A percentile compares a stretch with the other conserved stretches of the same genome.
These are phyloP conservation scores for Zaprionus inermis DNA, from an alignment of 1,140 invertebrate genomes.

Conservation along the genomic window DNA sequence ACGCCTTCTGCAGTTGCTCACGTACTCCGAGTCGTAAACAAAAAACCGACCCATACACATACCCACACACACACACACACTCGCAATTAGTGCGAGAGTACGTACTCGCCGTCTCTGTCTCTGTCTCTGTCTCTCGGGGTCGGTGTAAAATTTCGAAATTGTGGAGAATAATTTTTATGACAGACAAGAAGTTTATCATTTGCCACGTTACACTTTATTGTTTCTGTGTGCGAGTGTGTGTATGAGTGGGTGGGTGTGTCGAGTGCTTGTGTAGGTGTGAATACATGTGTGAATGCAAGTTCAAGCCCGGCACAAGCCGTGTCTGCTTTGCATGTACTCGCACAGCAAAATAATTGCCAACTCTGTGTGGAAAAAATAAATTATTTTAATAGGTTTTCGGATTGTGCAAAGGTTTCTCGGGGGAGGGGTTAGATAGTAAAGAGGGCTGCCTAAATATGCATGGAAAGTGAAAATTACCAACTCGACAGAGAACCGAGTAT, in stretches of 20 bases:
- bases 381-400: slow-evolving; percentile 71
- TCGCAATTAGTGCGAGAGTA: slow-evolving; percentile 38
- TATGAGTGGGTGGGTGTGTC: slow-evolving; percentile 15
- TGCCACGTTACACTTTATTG: slow-evolving; percentile 73
- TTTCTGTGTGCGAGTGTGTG: slow-evolving; percentile 48
- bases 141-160: slow-evolving; percentile 32
- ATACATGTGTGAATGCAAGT: slow-evolving; percentile 38
- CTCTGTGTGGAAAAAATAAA: slow-evolving; percentile 53
- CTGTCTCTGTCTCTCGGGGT: slow-evolving; percentile 30
- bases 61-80: slow-evolving; percentile 8
- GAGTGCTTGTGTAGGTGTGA: slow-evolving; percentile 36
- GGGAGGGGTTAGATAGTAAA: slow-evolving; percentile 14
- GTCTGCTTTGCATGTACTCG: slow-evolving; percentile 67
- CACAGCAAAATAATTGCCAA: slow-evolving; percentile 71
- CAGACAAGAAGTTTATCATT: slow-evolving; percentile 80
- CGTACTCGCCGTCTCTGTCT: slow-evolving; percentile 3
- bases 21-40: slow-evolving; percentile 1
- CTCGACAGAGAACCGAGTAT: not conserved
- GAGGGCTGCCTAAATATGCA: slow-evolving; percentile 19
- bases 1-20: slow-evolving; percentile 43
- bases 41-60: not conserved
- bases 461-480: slow-evolving; percentile 3
- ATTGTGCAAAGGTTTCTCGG: slow-evolving; percentile 39
- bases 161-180: slow-evolving; percentile 69
- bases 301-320: not conserved